Percentiles rank a stretch among this genome's conserved stretches.
These are phyloP conservation scores for Aphelenchoides besseyi DNA, from an alignment of 1,140 invertebrate species.

Conservation along the genomic window DNA sequence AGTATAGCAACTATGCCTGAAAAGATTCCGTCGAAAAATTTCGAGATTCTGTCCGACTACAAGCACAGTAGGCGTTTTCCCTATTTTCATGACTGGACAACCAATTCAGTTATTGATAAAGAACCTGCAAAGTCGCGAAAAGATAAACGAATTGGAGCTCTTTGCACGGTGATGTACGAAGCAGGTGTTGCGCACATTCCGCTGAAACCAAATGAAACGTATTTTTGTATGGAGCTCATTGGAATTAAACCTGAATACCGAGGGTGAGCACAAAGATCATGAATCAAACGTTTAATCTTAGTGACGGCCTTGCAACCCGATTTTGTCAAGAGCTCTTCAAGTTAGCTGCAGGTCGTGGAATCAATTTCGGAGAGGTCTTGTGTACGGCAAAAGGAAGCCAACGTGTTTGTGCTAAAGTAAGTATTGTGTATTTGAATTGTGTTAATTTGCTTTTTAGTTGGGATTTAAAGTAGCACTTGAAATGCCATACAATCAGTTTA, in stretches of 20 bases:
- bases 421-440: not conserved
- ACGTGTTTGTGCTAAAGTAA: not conserved
- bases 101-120: constrained; percentile 2
- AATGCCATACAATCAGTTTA: not conserved
- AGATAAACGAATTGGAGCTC: not conserved
- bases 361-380: not conserved
- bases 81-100: not conserved
- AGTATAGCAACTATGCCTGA: not conserved
- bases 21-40: not conserved
- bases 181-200: not conserved
- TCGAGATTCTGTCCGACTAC: constrained; percentile 3
- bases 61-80: not conserved
- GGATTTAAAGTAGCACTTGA: not conserved
- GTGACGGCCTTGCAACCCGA: not conserved
- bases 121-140: not conserved
- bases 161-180: not conserved
- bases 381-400: constrained; percentile 5
- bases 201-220: not conserved
- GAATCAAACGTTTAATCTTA: not conserved
- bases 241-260: not conserved
- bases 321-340: constrained; percentile 7
- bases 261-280: not conserved
- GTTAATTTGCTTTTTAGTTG: not conserved
- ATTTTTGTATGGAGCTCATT: constrained; percentile 15
- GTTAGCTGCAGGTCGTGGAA: not conserved